phyloP scores from a whole-genome alignment of 2,888 invertebrate genomes.

The Diarsia dahlii region DNA sequence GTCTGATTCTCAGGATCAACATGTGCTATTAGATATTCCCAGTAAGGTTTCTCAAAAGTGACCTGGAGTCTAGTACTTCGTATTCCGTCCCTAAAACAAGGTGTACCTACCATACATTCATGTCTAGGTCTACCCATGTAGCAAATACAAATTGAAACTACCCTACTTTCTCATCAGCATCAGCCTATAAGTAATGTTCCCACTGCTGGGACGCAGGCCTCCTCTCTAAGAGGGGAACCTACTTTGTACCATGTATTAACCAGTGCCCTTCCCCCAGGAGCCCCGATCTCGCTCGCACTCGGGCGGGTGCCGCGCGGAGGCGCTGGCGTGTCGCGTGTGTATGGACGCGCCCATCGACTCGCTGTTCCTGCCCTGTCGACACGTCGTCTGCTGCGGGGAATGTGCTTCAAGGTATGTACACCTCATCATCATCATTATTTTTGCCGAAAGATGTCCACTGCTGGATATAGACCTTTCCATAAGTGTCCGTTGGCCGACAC shows the following conservation, averaged over 20 bases:
- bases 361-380: conserved; percentile 97
- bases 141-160: background rate
- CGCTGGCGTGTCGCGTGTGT: conserved; percentile 96
- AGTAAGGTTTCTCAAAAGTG: background rate
- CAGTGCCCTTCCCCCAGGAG: conserved; percentile 68
- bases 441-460: too few relatives aligned
- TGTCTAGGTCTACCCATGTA: too few relatives aligned
- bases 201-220: too few relatives aligned
- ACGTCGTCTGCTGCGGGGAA: conserved; percentile 94
- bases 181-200: too few relatives aligned
- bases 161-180: too few relatives aligned
- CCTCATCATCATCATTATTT: too few relatives aligned
- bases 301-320: conserved; percentile 88
- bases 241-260: background rate
- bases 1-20: background rate
- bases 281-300: conserved; percentile 77
- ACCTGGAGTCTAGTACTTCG: background rate
- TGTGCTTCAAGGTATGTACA: conserved; percentile 93
- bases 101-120: background rate
- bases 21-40: background rate
- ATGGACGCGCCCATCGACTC: conserved; percentile 96
- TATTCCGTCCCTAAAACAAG: too few relatives aligned
- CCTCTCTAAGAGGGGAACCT: too few relatives aligned
- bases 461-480: too few relatives aligned
- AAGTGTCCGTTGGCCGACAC: too few relatives aligned